Base-by-base conservation (phyloP, 2,797 vertebrate genomes). In the Hemibagrus guttatus region DNA sequence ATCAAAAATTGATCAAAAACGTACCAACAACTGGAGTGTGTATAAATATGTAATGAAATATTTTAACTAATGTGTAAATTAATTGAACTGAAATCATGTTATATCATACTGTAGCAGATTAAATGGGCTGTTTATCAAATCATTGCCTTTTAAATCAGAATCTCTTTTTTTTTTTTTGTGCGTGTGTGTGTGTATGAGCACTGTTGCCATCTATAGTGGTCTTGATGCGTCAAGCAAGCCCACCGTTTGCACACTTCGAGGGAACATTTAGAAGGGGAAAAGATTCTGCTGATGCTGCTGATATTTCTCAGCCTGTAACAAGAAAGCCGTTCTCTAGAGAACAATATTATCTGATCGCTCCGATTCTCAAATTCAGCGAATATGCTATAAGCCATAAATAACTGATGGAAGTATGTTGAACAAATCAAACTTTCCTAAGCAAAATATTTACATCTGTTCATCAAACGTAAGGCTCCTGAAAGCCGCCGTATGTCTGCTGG, bases 361-460 rank as follows among this genome's bases (percentile, higher is more conserved):
- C 0, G 35, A 81, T 61, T 71, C 69, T 49, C n/a, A 11, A 58
- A 31, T 26, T 26, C 23, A 5, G 3, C 1, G 52, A n/a, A 58
- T 46, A 42, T 49, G 23, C 28, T 21, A 26, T 49, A n/a, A 82
- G n/a, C 13, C 46, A 28, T 39, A 83, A 66, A 66, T 9, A 86
- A 59, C 80, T 35, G 26, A 21, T 19, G 26, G 63, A 71, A 39
- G 35, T 26, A 35, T 39, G 54, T 49, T 84, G 52, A n/a, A 81
- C 14, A 78, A 42, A 63, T 79, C 56, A n/a, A 84, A 63, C 31
- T 54, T 81, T 81, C 26, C 72, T n/a, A 84, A 84, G 59, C 72
- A 46, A 76, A 86, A 35, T 83, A 85, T 87, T 87, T 76, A 66
- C 59, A 86, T 84, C 78, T 84, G 81, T 68, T 87, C 81, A 83